Percentiles rank a stretch among this genome's conserved stretches.
These are phyloP conservation scores for Chitala chitala DNA, from an alignment of 2,113 vertebrate genomes.

Conservation along the genomic window DNA sequence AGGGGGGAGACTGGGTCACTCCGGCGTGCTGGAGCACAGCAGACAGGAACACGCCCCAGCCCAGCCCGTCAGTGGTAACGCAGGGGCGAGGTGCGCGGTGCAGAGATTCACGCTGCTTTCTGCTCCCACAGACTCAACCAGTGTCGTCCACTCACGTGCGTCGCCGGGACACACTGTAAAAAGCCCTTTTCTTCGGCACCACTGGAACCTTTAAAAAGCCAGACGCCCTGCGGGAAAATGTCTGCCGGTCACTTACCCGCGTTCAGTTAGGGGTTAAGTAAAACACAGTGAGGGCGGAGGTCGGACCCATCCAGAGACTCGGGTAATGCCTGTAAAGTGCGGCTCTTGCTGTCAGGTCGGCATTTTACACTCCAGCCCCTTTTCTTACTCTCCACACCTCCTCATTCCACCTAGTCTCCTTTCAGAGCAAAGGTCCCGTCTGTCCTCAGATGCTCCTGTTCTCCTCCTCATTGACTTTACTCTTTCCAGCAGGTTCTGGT, in stretches of 20 bases:
- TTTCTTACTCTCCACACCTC: background rate
- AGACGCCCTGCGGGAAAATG: background rate
- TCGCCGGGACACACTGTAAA: background rate
- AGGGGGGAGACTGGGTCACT: constrained; percentile 9
- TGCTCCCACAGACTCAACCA: background rate
- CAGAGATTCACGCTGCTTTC: background rate
- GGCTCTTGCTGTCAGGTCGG: background rate
- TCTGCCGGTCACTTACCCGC: background rate
- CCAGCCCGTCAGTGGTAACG: background rate
- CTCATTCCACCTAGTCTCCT: background rate
- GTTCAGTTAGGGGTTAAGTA: background rate
- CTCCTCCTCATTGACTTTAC: constrained; percentile 1
- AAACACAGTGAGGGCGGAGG: too few species aligned
- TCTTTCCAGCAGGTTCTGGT: constrained; percentile 43
- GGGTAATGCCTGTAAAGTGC: too few species aligned
- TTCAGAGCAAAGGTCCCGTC: background rate
- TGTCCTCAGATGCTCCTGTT: background rate
- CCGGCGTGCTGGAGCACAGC: background rate
- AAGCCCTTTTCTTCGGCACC: background rate
- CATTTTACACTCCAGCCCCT: background rate
- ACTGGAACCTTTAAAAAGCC: background rate
- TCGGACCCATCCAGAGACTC: too few species aligned
- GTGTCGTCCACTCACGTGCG: background rate
- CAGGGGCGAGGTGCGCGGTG: background rate
- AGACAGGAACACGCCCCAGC: background rate